Evolutionary conservation across 2,113 vertebrate species (phyloP).

Genomic region (Pterocles burchelli): DNA sequence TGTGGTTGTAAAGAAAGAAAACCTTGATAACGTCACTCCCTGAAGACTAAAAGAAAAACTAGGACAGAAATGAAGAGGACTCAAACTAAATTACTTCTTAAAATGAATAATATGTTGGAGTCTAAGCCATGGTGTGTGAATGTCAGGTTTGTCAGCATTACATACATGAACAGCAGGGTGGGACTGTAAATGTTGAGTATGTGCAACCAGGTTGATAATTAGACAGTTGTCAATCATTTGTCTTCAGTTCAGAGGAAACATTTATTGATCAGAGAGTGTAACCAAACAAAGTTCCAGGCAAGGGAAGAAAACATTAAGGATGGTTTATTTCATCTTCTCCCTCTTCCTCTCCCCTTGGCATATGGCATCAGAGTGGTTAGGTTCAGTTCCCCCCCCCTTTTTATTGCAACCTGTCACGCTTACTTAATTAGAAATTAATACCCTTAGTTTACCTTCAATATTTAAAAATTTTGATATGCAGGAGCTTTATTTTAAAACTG

Average conservation of each 20-base stretch:
- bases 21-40: neutral
- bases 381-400: neutral
- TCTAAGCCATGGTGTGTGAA: neutral
- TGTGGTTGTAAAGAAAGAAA: neutral
- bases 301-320: neutral
- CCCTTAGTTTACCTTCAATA: neutral
- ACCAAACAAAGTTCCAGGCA: neutral
- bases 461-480: fast-evolving
- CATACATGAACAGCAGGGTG: neutral
- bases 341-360: neutral
- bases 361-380: neutral
- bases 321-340: neutral
- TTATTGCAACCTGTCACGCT: neutral
- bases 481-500: neutral
- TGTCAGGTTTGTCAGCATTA: neutral
- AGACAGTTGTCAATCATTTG: neutral
- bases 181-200: neutral
- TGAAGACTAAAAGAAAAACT: neutral
- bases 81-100: neutral
- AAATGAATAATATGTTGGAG: neutral
- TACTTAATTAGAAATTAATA: neutral
- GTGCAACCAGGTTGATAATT: neutral
- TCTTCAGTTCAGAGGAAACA: neutral
- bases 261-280: neutral
- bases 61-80: neutral